phyloP scores from a whole-genome alignment of 2,113 vertebrate genomes.

The Sinocyclocheilus grahami region DNA sequence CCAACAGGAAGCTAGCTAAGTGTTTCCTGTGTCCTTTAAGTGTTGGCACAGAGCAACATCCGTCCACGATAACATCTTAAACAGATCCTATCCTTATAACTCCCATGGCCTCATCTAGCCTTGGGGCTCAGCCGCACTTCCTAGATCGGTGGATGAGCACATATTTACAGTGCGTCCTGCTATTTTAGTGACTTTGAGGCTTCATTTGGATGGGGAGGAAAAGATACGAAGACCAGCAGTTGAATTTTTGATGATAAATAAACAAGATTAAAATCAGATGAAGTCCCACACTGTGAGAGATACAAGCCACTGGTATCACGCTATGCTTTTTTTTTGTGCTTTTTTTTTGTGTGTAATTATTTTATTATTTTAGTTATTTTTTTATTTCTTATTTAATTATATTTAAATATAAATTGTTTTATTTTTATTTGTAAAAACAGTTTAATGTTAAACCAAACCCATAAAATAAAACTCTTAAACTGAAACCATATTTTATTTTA shows the following conservation, averaged over 20 bases:
- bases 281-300: background rate
- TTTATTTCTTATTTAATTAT: background rate
- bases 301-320: background rate
- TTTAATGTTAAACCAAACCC: too few species aligned
- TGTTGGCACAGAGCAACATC: constrained; percentile 21
- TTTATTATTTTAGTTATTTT: background rate
- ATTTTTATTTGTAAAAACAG: too few species aligned
- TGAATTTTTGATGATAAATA: background rate
- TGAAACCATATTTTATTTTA: too few species aligned
- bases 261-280: constrained; percentile 10
- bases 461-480: too few species aligned
- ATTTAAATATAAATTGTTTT: background rate
- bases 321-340: background rate
- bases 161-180: background rate
- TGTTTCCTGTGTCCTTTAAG: constrained; percentile 68
- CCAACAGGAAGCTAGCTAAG: constrained; percentile 57
- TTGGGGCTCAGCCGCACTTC: constrained; percentile 51
- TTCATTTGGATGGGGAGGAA: background rate
- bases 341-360: background rate
- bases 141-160: constrained; percentile 55
- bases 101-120: constrained; percentile 52
- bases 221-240: background rate
- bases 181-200: constrained; percentile 63
- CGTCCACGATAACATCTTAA: constrained; percentile 65
- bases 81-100: constrained; percentile 54